These are phyloP conservation scores for Apocheima hispidaria DNA, from an alignment of 2,888 invertebrate genomes.

Conservation along the genomic window DNA sequence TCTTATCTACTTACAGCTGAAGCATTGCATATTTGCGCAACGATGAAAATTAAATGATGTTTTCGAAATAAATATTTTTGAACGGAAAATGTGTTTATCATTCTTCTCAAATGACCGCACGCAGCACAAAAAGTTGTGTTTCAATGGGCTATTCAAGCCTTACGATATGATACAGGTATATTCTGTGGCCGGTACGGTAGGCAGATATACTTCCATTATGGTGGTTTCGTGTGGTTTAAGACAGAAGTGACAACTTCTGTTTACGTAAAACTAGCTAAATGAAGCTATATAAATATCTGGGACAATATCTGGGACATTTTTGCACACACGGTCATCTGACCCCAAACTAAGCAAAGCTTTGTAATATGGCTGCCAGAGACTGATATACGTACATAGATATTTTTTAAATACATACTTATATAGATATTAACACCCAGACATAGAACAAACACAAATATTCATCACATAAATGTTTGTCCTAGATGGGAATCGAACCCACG, in stretches of 20 bases:
- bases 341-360: too few relatives aligned
- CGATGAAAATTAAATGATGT: neutral
- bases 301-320: too few relatives aligned
- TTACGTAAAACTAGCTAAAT: neutral
- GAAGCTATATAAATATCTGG: too few relatives aligned
- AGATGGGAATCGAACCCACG: too few relatives aligned
- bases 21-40: neutral
- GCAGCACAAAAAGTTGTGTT: conserved; percentile 59
- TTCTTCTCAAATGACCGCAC: conserved; percentile 47
- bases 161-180: conserved; percentile 58
- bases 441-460: too few relatives aligned
- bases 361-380: too few relatives aligned
- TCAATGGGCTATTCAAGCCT: conserved; percentile 71
- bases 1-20: neutral
- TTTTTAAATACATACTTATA: too few relatives aligned
- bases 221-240: conserved; percentile 43
- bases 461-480: too few relatives aligned
- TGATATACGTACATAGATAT: too few relatives aligned
- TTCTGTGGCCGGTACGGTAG: conserved; percentile 58
- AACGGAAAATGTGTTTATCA: conserved; percentile 11
- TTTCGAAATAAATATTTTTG: conserved; percentile 1
- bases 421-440: too few relatives aligned
- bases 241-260: conserved; percentile 24
- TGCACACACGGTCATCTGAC: too few relatives aligned
- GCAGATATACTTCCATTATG: conserved; percentile 60